Evolutionary conservation across 1,140 invertebrate genomes (phyloP).

Genomic region (Odontomachus brunneus): DNA sequence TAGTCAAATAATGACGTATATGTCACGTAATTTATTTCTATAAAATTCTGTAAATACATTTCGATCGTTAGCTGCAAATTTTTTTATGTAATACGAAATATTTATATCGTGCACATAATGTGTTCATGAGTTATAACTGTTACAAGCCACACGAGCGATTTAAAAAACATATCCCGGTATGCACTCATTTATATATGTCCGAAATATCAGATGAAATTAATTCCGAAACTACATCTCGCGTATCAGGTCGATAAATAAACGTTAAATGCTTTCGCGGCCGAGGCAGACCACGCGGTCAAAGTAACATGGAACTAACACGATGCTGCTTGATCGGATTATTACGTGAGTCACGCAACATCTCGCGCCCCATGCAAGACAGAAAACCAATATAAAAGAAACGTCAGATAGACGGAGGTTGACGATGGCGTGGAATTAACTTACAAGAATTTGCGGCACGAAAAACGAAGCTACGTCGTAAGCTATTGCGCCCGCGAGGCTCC

Average conservation of each 20-base stretch:
- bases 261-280: conserved; percentile 6
- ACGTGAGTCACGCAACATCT: conserved; percentile 47
- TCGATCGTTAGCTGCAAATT: neutral
- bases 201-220: conserved; percentile 34
- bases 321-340: conserved; percentile 51
- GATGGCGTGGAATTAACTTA: conserved; percentile 53
- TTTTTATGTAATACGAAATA: neutral
- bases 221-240: conserved; percentile 3
- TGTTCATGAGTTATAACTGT: too few species aligned
- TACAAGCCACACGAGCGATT: neutral
- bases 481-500: conserved; percentile 7
- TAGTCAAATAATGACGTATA: too few species aligned
- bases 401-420: conserved; percentile 48
- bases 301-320: conserved; percentile 4
- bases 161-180: neutral
- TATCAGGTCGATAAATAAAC: conserved; percentile 22
- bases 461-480: conserved; percentile 44
- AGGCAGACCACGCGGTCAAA: neutral
- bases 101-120: neutral
- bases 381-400: conserved; percentile 54
- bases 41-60: too few species aligned
- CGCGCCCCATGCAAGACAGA: conserved; percentile 12
- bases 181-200: neutral
- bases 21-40: too few species aligned
- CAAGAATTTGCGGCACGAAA: conserved; percentile 50